Percentiles rank a stretch among this genome's conserved stretches.
phyloP scores from a whole-genome alignment of 2,888 invertebrate genomes.

The Hypomecis punctinalis region DNA sequence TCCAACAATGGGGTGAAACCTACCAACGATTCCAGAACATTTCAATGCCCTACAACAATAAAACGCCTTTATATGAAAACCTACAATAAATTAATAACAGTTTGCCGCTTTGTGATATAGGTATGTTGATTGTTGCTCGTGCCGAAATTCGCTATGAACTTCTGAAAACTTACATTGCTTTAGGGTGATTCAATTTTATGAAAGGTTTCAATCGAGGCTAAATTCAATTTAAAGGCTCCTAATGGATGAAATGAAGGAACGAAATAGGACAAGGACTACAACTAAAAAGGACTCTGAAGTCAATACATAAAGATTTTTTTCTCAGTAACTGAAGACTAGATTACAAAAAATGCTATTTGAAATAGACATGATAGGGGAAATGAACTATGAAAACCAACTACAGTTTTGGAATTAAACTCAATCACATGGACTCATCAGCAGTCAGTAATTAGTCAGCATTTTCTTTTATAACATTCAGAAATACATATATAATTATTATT shows the following conservation, averaged over 20 bases:
- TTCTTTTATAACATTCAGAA: too few species aligned
- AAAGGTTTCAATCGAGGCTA: slow-evolving; percentile 5
- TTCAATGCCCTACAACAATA: slow-evolving; percentile 30
- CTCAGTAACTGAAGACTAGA: background rate
- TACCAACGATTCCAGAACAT: slow-evolving; percentile 32
- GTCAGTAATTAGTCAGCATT: too few species aligned
- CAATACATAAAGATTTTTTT: background rate
- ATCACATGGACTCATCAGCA: too few species aligned
- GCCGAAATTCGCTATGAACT: slow-evolving; percentile 18
- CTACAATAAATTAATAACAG: slow-evolving; percentile 11
- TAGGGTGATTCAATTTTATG: slow-evolving; percentile 4
- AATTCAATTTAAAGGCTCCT: slow-evolving; percentile 1
- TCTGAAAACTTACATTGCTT: slow-evolving; percentile 18
- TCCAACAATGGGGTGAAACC: slow-evolving; percentile 33
- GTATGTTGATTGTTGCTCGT: slow-evolving; percentile 30
- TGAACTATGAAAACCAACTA: background rate
- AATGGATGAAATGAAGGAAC: background rate
- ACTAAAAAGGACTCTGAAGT: too few species aligned
- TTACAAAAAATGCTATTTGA: background rate
- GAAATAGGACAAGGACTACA: background rate
- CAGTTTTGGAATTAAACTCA: too few species aligned
- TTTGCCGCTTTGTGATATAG: slow-evolving; percentile 15
- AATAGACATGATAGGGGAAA: too few species aligned
- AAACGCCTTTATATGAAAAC: slow-evolving; percentile 27
- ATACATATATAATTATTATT: too few species aligned